phyloP scores from a whole-genome alignment of 2,888 invertebrate species.

The Drosophila kanekoi region DNA sequence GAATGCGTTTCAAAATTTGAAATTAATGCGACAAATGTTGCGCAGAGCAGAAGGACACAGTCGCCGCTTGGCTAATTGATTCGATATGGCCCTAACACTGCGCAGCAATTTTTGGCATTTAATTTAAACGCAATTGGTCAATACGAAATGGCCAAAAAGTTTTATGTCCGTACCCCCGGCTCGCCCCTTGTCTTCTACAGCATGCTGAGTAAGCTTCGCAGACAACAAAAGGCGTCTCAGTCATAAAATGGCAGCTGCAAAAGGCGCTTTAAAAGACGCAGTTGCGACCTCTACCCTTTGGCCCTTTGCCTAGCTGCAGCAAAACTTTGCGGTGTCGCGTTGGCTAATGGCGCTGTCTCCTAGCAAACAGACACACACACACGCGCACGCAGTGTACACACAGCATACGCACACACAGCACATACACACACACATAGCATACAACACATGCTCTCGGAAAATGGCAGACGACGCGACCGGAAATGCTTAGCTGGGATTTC shows the following conservation, averaged over 20 bases:
- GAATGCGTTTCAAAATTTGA: constrained; percentile 59
- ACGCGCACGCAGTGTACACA: constrained; percentile 1
- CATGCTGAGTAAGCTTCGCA: not conserved
- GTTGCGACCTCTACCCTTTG: not conserved
- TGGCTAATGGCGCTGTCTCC: constrained; percentile 66
- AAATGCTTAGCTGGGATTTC: constrained; percentile 78
- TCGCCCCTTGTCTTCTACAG: too few species aligned
- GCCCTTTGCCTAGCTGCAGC: constrained; percentile 16
- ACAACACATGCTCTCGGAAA: constrained; percentile 34
- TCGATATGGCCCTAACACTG: not conserved
- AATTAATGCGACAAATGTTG: constrained; percentile 66
- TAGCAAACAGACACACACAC: constrained; percentile 23
- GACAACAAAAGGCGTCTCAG: constrained; percentile 55
- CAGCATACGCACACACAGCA: constrained; percentile 16
- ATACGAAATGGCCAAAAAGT: constrained; percentile 17
- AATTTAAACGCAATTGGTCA: constrained; percentile 43
- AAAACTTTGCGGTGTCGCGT: constrained; percentile 55
- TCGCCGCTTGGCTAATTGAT: constrained; percentile 32
- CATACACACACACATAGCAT: constrained; percentile 15
- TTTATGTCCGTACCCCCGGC: not conserved
- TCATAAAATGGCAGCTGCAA: constrained; percentile 63
- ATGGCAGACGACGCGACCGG: constrained; percentile 59
- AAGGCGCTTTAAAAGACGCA: constrained; percentile 16
- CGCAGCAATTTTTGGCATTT: constrained; percentile 34
- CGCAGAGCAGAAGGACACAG: constrained; percentile 5